Evolutionary conservation across 2,797 vertebrate genomes (phyloP), one percentile per base, ranked within the genome.

Genomic region (Lates japonicus): DNA sequence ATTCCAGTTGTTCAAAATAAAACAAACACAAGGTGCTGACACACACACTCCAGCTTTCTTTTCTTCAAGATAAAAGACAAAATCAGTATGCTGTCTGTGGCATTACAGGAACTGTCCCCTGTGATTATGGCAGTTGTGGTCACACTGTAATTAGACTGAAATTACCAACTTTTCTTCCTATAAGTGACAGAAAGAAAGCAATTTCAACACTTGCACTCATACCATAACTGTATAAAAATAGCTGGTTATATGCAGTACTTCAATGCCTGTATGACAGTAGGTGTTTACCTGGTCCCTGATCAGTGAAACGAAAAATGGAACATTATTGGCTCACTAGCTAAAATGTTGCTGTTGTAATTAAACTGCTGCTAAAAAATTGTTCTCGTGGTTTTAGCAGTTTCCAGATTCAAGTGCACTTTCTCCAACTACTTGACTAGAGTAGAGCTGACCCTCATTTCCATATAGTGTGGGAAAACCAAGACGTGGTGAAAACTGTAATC

Each of bases 101-200:
- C n/a, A 52, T n/a, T 12, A 42, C 49, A 11, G n/a, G 52, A 16
- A n/a, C 16, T 17, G 20, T 51, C 16, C 41, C 20, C 52, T 20
- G 52, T 41, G 54, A 52, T 60, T 44, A 66, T 25, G 17, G 60
- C 60, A 42, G 55, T 33, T 42, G 44, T 16, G 37, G 29, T 55
- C 35, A 51, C 49, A 9, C 42, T 54, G 55, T 33, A 66, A 81
- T 81, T 66, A 35, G 33, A 52, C 22, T 25, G 22, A 48, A 66
- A 76, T 49, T 57, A 67, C 31, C 39, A 10, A 3, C 51, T 25
- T 74, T 42, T 29, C 29, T 37, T 19, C n/a, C 16, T 4, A 9
- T 35, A 35, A 67, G 49, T 74, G 41, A 54, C 48, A 29, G 25
- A 29, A 29, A 29, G 25, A 29, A 29, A 70, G 59, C n/a, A 2